phyloP scores from a whole-genome alignment of 2,797 vertebrate species.

The Neosalanx taihuensis region DNA sequence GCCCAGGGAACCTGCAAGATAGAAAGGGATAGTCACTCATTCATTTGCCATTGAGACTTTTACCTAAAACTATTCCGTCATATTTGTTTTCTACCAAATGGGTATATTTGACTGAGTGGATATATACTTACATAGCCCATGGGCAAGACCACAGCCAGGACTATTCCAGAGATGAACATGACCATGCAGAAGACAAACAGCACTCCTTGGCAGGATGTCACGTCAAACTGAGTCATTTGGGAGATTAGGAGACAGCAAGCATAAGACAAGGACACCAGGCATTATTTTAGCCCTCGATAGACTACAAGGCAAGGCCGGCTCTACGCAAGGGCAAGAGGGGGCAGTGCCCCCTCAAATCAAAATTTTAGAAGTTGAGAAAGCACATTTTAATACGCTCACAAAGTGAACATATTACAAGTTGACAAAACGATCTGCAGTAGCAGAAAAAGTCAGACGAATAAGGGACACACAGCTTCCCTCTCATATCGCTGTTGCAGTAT shows the following conservation, averaged over 20 bases:
- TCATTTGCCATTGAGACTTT: not conserved
- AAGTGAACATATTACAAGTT: no score
- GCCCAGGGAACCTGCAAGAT: constrained; percentile 84
- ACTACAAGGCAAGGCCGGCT: no score
- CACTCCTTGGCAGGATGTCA: constrained; percentile 87
- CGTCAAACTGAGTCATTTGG: constrained; percentile 75
- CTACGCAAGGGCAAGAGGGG: no score
- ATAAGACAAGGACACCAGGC: not conserved
- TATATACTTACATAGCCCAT: constrained; percentile 84
- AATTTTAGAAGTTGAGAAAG: no score
- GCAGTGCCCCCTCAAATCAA: no score
- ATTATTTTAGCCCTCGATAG: not conserved
- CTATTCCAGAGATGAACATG: constrained; percentile 82
- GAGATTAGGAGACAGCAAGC: not conserved
- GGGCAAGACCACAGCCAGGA: constrained; percentile 81
- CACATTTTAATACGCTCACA: no score
- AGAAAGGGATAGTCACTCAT: constrained; percentile 6
- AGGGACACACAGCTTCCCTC: no score
- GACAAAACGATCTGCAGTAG: no score
- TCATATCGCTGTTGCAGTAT: no score
- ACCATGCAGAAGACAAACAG: constrained; percentile 86
- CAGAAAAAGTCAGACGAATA: no score
- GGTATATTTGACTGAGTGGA: not conserved
- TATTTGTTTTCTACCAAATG: not conserved
- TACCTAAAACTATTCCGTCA: not conserved